phyloP scores from a whole-genome alignment of 2,888 invertebrate species.

The Penaeus monodon region DNA sequence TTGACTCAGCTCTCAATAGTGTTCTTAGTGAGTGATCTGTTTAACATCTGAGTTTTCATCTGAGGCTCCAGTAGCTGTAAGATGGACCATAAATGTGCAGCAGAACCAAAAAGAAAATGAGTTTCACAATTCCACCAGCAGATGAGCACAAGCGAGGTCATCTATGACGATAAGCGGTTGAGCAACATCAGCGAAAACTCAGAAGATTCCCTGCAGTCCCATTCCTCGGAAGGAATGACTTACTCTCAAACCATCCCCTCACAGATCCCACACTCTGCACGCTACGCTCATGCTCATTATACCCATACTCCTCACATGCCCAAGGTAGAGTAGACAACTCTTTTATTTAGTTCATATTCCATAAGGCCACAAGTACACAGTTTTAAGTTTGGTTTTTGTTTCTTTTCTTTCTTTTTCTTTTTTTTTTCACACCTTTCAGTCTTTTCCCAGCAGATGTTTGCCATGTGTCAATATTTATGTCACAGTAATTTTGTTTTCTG shows the following conservation, averaged over 20 bases:
- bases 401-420: background rate
- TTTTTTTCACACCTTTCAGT: background rate
- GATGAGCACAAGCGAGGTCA: slow-evolving; percentile 65
- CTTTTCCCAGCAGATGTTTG: no score
- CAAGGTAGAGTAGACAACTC: slow-evolving; percentile 52
- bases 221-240: slow-evolving; percentile 64
- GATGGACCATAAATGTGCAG: slow-evolving; percentile 4
- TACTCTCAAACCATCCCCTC: slow-evolving; percentile 63
- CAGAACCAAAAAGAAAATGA: slow-evolving; percentile 14
- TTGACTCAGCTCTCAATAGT: background rate
- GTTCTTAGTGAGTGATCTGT: slow-evolving; percentile 14
- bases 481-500: no score
- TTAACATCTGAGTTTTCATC: slow-evolving; percentile 39
- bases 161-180: slow-evolving; percentile 70
- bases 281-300: slow-evolving; percentile 55
- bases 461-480: no score
- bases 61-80: slow-evolving; percentile 44
- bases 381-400: no score
- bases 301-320: slow-evolving; percentile 64
- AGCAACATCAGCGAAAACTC: slow-evolving; percentile 71
- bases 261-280: slow-evolving; percentile 59
- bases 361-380: slow-evolving; percentile 3
- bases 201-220: slow-evolving; percentile 64
- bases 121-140: slow-evolving; percentile 56
- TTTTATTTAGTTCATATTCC: slow-evolving; percentile 25